Conservation (phyloP, 2,113 vertebrate genomes). For the Microcebus murinus region DNA sequence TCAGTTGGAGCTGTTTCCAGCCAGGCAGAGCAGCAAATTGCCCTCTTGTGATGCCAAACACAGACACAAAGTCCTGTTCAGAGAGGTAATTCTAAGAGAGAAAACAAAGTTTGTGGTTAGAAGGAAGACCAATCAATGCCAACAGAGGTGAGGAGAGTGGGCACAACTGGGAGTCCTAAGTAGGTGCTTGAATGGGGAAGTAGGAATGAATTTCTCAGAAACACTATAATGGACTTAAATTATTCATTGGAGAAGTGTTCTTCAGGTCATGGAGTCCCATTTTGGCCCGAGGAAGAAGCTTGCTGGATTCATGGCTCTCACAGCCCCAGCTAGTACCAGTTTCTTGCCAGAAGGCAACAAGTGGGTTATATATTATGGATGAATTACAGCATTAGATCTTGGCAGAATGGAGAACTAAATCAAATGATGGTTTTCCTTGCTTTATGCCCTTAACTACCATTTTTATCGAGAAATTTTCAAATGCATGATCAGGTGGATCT, state of each 20-base stretch:
- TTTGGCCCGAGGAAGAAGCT: neutral
- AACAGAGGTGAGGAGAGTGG: neutral
- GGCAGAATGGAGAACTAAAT: neutral
- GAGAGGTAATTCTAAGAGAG: constrained; percentile 89
- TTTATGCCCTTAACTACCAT: neutral
- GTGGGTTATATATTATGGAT: neutral
- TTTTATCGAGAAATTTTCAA: constrained; percentile 39
- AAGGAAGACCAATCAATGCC: neutral
- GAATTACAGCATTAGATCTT: constrained; percentile 1
- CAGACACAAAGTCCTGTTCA: constrained; percentile 86
- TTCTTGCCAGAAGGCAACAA: neutral
- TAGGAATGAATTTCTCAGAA: neutral
- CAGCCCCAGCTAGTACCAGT: neutral
- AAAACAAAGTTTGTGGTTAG: constrained; percentile 56
- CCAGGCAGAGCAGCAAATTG: constrained; percentile 86
- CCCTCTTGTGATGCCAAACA: constrained; percentile 89
- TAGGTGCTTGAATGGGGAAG: neutral
- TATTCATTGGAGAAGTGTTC: neutral
- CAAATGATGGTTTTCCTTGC: neutral
- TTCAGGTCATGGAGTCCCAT: neutral
- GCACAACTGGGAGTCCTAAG: neutral
- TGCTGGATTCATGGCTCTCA: neutral
- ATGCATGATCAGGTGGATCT: neutral
- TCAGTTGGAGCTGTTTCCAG: constrained; percentile 91
- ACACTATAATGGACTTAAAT: neutral